Conservation (phyloP, 2,113 vertebrate species). For the Chionis minor region DNA sequence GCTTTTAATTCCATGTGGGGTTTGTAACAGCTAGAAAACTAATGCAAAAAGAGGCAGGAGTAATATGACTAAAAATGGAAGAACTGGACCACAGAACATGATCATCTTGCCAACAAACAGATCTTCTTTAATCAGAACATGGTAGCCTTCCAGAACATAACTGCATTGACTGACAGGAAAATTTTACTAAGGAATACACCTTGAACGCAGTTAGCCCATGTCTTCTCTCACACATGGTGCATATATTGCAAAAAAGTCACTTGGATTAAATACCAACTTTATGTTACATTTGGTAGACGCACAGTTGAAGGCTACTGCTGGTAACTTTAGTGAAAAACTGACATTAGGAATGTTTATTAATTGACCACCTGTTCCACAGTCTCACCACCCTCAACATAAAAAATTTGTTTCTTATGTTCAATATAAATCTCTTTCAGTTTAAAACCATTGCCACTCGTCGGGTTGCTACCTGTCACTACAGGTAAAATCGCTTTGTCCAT, state of each 20-base stretch:
- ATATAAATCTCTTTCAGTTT: background rate
- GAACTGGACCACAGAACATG: background rate
- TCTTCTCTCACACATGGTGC: background rate
- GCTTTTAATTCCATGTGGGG: no score
- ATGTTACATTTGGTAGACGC: background rate
- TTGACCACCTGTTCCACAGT: background rate
- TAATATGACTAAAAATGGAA: background rate
- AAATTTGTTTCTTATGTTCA: background rate
- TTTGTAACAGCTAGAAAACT: no score
- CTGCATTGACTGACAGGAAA: background rate
- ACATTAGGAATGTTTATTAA: background rate
- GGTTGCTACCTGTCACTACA: background rate
- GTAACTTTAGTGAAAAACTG: background rate
- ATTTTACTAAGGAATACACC: background rate
- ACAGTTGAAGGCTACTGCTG: background rate
- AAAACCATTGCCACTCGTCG: background rate
- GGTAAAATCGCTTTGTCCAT: background rate
- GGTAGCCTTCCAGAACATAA: background rate
- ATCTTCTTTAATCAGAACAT: background rate
- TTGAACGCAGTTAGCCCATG: background rate
- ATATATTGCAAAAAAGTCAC: background rate
- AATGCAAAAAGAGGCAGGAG: no score
- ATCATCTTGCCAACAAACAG: background rate
- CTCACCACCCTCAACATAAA: background rate
- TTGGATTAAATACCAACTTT: background rate